phyloP scores from a whole-genome alignment of 2,888 invertebrate genomes.

The Callyntrura guangdongensis region DNA sequence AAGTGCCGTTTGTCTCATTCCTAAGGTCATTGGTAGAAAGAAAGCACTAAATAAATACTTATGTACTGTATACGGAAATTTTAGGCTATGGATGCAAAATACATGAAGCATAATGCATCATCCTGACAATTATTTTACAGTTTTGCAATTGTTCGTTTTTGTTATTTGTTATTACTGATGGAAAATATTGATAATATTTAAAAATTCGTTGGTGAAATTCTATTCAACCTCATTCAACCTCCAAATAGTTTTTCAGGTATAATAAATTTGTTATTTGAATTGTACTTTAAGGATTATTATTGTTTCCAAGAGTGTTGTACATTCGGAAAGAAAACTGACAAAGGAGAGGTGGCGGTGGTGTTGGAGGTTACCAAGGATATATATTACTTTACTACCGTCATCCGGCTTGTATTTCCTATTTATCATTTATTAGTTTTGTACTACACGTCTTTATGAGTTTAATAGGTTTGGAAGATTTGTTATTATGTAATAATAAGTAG shows the following conservation, averaged over 20 bases:
- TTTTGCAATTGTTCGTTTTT: slow-evolving; percentile 15
- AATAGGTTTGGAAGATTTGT: slow-evolving; percentile 46
- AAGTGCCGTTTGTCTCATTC: not conserved
- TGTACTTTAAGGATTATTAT: slow-evolving; percentile 46
- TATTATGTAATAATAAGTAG: slow-evolving; percentile 46
- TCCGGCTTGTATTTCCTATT: not conserved
- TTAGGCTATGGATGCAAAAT: not conserved
- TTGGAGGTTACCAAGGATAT: not conserved
- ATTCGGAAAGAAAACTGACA: not conserved
- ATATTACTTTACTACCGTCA: not conserved
- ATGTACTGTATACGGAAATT: not conserved
- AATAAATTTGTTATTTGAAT: slow-evolving; percentile 53
- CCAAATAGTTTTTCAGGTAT: slow-evolving; percentile 2
- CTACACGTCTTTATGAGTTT: slow-evolving; percentile 26
- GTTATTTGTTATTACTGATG: slow-evolving; percentile 35
- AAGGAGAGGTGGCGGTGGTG: slow-evolving; percentile 5
- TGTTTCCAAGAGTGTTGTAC: slow-evolving; percentile 41
- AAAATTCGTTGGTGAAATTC: slow-evolving; percentile 4
- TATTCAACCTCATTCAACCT: not conserved
- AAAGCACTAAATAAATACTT: slow-evolving; percentile 6
- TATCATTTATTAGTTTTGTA: not conserved
- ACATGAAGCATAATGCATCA: not conserved
- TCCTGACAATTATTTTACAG: slow-evolving; percentile 12
- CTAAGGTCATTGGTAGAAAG: slow-evolving; percentile 18
- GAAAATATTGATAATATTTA: slow-evolving; percentile 50